Evolutionary conservation across 2,797 vertebrate genomes (phyloP), one percentile per base, ranked within the genome.

Genomic region (Lacerta agilis): DNA sequence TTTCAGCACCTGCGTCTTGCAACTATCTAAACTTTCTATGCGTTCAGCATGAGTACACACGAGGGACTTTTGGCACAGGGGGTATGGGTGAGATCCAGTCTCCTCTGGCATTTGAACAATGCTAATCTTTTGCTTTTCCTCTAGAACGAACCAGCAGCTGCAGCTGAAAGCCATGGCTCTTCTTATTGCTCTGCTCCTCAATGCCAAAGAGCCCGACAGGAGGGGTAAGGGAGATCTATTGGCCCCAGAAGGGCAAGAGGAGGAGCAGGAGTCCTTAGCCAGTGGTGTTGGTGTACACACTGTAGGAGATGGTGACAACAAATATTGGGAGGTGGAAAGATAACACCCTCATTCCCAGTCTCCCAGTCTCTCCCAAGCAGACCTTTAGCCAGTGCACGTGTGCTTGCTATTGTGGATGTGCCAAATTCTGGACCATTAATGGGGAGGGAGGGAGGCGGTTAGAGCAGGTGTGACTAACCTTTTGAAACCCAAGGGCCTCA

Each of bases 111-210:
- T 8, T 2, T 25, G 38, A 25, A 43, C 1, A 23, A 73, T 27
- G 18, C 18, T 76, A 36, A 85, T 79, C 33, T 81, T 17, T 67
- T 1, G 41, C 20, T 58, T 75, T 87, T 87, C 20, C 83, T 43
- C 18, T 94, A 99, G 99, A 94, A 97, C 97, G 0, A 98, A 99
- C n/a, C 97, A 97, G 82, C 97, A 98, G 95, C 97, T 99, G 85
- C 99, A 99, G 95, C 98, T 98, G 89, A 99, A 99, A 96, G 98
- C 98, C 7, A 99, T 99, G 98, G 99, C 99, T 0, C 96, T 99
- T 49, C 97, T 99, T 3, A 98, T 98, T 90, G 98, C 98, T 0
- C 93, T 99, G 82, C 96, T 99, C 36, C 98, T 98, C 96, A 98
- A 97, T 0, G 98, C 98, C 0, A 97, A 92, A 0, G 96, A 97